Evolutionary conservation across 1,140 invertebrate species (phyloP).

Genomic region (Zaprionus taronus): DNA sequence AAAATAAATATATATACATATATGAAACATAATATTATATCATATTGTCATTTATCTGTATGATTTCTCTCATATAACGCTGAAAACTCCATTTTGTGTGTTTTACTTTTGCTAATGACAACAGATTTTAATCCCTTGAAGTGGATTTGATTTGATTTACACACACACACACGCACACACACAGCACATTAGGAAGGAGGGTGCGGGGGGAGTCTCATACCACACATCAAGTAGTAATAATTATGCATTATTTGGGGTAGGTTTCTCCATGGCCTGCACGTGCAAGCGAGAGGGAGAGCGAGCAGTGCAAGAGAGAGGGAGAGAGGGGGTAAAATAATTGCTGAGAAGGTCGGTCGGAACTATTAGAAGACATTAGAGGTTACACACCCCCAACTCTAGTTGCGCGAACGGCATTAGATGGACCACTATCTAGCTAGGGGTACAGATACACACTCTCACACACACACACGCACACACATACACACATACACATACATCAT

Average conservation of each 20-base stretch:
- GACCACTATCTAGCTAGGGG: background rate
- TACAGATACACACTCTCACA: background rate
- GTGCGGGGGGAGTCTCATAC: slow-evolving; percentile 46
- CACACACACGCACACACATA: too few species aligned
- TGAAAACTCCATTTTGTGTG: slow-evolving; percentile 41
- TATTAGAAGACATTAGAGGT: slow-evolving; percentile 73
- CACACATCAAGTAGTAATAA: slow-evolving; percentile 74
- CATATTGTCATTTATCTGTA: background rate
- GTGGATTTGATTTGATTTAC: slow-evolving; percentile 37
- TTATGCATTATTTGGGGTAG: slow-evolving; percentile 74
- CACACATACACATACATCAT: background rate
- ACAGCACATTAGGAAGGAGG: slow-evolving; percentile 10
- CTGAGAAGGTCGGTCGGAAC: slow-evolving; percentile 55
- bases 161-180: slow-evolving; percentile 5
- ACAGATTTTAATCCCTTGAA: slow-evolving; percentile 38
- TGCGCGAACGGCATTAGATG: too few species aligned
- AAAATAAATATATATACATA: too few species aligned
- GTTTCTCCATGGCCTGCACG: slow-evolving; percentile 34
- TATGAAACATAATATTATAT: background rate
- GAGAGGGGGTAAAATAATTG: slow-evolving; percentile 37
- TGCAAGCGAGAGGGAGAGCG: background rate
- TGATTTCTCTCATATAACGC: background rate
- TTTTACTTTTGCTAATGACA: slow-evolving; percentile 22
- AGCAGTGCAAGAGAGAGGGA: background rate
- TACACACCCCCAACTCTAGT: slow-evolving; percentile 52